Conservation (phyloP, 1,140 invertebrate species). For the Drosophila erecta region DNA sequence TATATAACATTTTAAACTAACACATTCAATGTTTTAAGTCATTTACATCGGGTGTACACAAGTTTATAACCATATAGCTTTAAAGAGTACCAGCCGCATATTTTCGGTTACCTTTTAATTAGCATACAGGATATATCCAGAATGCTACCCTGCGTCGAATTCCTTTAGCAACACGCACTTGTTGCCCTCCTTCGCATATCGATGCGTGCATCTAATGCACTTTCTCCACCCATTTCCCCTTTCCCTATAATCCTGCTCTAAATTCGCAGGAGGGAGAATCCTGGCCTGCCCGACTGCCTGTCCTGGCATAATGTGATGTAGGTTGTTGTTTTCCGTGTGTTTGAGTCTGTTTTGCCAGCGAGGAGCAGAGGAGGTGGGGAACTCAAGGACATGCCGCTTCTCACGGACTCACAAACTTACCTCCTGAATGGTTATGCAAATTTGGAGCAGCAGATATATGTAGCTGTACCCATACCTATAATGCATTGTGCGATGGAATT, state of each 20-base stretch:
- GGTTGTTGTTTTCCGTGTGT: background rate
- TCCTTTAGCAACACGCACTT: constrained; percentile 40
- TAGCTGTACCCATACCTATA: background rate
- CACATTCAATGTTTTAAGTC: too few relatives aligned
- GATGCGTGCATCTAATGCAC: constrained; percentile 35
- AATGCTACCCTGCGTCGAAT: too few relatives aligned
- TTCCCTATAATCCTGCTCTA: background rate
- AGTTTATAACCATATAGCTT: too few relatives aligned
- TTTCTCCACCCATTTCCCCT: background rate
- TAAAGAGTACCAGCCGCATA: too few relatives aligned
- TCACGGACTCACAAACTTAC: constrained; percentile 15
- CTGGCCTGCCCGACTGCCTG: constrained; percentile 10
- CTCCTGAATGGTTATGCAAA: constrained; percentile 46
- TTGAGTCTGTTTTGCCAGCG: background rate
- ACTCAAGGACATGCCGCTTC: constrained; percentile 51
- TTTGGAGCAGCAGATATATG: constrained; percentile 24
- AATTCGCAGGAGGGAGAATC: background rate
- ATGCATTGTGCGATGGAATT: constrained; percentile 32
- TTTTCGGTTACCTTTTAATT: background rate
- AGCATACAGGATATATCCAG: constrained; percentile 1
- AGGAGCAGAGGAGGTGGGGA: background rate
- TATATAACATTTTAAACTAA: too few relatives aligned
- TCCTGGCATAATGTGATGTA: constrained; percentile 27
- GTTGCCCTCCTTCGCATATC: constrained; percentile 53
- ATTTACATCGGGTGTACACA: too few relatives aligned